Percentiles rank a stretch among this genome's conserved stretches.
phyloP scores from a whole-genome alignment of 2,888 invertebrate species.

The Tipula unca region DNA sequence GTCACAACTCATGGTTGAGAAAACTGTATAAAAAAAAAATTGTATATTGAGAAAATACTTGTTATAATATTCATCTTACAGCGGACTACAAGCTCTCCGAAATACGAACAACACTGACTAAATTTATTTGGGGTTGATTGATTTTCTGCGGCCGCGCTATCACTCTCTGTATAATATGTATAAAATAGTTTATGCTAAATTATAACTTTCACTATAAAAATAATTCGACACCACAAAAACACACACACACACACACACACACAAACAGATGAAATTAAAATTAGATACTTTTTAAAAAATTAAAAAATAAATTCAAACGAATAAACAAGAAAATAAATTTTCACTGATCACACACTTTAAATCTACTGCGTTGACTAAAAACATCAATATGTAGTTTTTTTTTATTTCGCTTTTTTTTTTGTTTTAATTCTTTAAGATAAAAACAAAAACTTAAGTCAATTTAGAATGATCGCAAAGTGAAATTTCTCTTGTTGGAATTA shows the following conservation, averaged over 20 bases:
- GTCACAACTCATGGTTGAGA: background rate
- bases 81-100: background rate
- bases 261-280: background rate
- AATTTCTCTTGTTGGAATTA: background rate
- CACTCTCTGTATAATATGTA: too few relatives aligned
- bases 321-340: background rate
- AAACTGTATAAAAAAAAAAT: background rate
- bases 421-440: background rate
- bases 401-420: background rate
- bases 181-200: background rate
- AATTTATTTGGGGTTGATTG: background rate
- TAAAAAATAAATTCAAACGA: background rate
- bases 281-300: background rate
- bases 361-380: background rate
- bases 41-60: background rate
- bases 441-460: slow-evolving; percentile 14
- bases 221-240: background rate
- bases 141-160: background rate
- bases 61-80: background rate
- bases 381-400: background rate
- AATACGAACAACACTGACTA: background rate
- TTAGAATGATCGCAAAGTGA: background rate
- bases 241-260: background rate
- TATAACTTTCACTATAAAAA: background rate
- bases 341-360: background rate